phyloP scores from a whole-genome alignment of 1,140 invertebrate genomes.

The Danaus plexippus region DNA sequence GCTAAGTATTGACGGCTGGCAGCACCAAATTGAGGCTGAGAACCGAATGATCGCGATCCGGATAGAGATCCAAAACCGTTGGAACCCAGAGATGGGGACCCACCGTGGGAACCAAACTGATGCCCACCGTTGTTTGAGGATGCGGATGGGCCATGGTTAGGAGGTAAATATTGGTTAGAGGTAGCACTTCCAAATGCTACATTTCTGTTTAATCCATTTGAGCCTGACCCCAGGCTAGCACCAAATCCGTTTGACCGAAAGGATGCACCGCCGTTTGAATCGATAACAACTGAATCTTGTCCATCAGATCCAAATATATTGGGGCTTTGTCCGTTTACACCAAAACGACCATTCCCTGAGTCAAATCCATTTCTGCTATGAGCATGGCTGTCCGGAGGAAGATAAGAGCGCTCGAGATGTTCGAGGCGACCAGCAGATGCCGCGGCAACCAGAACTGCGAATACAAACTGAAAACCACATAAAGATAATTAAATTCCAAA shows the following conservation, averaged over 20 bases:
- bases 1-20: constrained; percentile 52
- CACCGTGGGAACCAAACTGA: constrained; percentile 7
- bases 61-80: not conserved
- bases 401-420: constrained; percentile 52
- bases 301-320: constrained; percentile 14
- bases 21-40: constrained; percentile 21
- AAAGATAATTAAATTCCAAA: no score
- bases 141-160: constrained; percentile 41
- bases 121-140: constrained; percentile 28
- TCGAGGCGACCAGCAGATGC: constrained; percentile 49
- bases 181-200: constrained; percentile 31
- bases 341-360: constrained; percentile 5
- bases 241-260: constrained; percentile 21
- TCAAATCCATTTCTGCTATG: constrained; percentile 9
- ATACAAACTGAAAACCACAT: constrained; percentile 38
- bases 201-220: constrained; percentile 10
- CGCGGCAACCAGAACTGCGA: constrained; percentile 46
- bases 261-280: constrained; percentile 9
- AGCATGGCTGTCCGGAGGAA: constrained; percentile 38
- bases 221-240: constrained; percentile 6
- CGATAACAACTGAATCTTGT: constrained; percentile 3
- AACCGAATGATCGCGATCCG: constrained; percentile 1
- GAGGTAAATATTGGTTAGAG: constrained; percentile 56
- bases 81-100: constrained; percentile 1
- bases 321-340: constrained; percentile 6